A percentile compares a stretch with the other conserved stretches of the same genome.
These are phyloP conservation scores for Anarrhichthys ocellatus DNA, from an alignment of 2,113 vertebrate genomes.

Conservation along the genomic window DNA sequence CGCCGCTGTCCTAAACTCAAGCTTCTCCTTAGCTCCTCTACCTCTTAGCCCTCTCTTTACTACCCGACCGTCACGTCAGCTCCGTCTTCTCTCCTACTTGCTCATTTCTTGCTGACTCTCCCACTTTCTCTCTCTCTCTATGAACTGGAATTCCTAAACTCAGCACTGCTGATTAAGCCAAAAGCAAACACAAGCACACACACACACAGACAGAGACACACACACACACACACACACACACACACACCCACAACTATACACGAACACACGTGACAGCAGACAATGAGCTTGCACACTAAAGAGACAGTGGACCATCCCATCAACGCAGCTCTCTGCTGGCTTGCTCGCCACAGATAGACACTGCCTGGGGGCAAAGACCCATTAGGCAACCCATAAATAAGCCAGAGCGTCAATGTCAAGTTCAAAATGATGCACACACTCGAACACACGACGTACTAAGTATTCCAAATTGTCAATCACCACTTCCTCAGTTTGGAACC, in stretches of 20 bases:
- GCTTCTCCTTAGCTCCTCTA: neutral
- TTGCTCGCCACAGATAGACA: slow-evolving; percentile 30
- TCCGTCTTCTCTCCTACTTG: slow-evolving; percentile 65
- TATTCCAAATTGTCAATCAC: slow-evolving; percentile 2
- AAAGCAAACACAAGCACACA: slow-evolving; percentile 77
- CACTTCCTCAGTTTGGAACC: neutral
- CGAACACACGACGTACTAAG: neutral
- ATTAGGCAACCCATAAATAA: slow-evolving; percentile 50
- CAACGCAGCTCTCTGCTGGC: slow-evolving; percentile 31
- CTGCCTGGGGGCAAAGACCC: slow-evolving; percentile 44
- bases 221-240: slow-evolving; percentile 46
- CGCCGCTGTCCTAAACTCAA: neutral
- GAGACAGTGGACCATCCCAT: slow-evolving; percentile 61
- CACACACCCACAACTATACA: slow-evolving; percentile 38
- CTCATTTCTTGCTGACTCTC: slow-evolving; percentile 68
- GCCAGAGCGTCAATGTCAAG: neutral
- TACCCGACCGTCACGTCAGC: slow-evolving; percentile 15
- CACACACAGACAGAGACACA: slow-evolving; percentile 10
- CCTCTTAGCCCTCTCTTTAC: neutral
- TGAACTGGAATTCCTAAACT: slow-evolving; percentile 82
- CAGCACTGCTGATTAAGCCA: slow-evolving; percentile 84
- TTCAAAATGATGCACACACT: slow-evolving; percentile 4
- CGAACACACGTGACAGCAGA: slow-evolving; percentile 67
- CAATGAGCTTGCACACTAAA: slow-evolving; percentile 73
- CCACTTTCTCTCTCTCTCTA: slow-evolving; percentile 60